These are phyloP conservation scores for Spodoptera litura DNA, from an alignment of 1,140 invertebrate genomes.

Conservation along the genomic window DNA sequence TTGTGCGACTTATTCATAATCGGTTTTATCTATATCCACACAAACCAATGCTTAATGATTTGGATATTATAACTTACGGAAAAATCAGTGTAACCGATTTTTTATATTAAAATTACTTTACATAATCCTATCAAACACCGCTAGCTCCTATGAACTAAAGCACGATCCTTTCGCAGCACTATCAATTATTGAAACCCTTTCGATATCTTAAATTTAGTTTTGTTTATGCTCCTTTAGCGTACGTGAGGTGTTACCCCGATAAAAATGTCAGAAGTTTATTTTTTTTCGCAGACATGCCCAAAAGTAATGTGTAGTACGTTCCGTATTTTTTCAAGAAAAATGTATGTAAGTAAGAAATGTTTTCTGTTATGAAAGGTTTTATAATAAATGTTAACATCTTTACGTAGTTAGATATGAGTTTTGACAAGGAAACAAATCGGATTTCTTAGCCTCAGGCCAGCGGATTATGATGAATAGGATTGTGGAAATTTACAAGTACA, in stretches of 20 bases:
- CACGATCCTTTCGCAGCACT: background rate
- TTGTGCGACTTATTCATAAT: no score
- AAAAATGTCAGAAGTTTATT: slow-evolving; percentile 47
- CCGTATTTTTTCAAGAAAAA: background rate
- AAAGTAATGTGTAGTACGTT: slow-evolving; percentile 38
- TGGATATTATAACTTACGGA: background rate
- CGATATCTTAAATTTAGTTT: slow-evolving; percentile 56
- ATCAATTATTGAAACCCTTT: slow-evolving; percentile 50
- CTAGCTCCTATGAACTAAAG: background rate
- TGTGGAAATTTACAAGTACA: no score
- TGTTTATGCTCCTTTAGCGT: slow-evolving; percentile 45
- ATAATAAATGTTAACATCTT: background rate
- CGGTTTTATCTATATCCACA: no score
- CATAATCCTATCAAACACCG: background rate
- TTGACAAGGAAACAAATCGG: background rate
- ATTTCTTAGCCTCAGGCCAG: no score
- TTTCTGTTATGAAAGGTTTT: background rate
- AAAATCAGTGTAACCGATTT: background rate
- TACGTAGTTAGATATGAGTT: background rate
- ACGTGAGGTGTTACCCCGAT: slow-evolving; percentile 41
- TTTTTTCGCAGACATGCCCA: background rate
- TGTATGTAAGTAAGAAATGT: background rate
- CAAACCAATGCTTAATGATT: no score
- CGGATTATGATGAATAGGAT: no score
- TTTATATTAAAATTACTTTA: background rate